These are phyloP conservation scores for Diplogasteroides magnus DNA, from an alignment of 1,140 invertebrate genomes.

Conservation along the genomic window DNA sequence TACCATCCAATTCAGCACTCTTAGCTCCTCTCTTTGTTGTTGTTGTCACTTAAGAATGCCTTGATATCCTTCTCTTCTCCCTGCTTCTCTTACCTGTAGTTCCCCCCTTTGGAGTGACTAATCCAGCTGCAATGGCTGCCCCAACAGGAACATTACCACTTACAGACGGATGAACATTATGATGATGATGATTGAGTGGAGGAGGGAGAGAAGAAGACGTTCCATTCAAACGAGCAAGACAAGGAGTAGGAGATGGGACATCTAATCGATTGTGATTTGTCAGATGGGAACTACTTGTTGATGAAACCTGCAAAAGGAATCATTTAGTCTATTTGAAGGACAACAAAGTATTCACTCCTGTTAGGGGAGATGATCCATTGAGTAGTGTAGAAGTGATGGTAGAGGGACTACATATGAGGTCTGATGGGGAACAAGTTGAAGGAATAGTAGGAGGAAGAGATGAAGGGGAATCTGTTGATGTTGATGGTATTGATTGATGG, in stretches of 20 bases:
- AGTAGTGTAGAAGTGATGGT: too few species aligned
- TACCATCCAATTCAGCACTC: neutral
- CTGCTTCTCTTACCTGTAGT: neutral
- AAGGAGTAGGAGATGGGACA: neutral
- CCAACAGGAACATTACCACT: neutral
- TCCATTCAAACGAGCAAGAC: constrained; percentile 2
- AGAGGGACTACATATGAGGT: too few species aligned
- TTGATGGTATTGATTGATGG: neutral
- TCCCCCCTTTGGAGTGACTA: neutral
- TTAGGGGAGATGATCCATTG: too few species aligned
- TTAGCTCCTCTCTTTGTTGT: neutral
- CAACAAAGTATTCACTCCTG: too few species aligned
- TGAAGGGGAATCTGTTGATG: too few species aligned
- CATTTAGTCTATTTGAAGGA: too few species aligned
- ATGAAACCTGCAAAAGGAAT: too few species aligned
- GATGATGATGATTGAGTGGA: neutral
- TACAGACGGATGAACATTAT: neutral
- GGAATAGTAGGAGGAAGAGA: too few species aligned
- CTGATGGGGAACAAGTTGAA: too few species aligned
- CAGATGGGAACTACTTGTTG: too few species aligned
- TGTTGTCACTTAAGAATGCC: too few species aligned
- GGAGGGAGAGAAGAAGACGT: neutral
- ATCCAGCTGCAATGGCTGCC: neutral
- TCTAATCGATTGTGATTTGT: constrained; percentile 19
- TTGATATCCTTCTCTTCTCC: too few species aligned